These are phyloP conservation scores for Lota lota DNA, from an alignment of 2,113 vertebrate genomes.

Conservation along the genomic window DNA sequence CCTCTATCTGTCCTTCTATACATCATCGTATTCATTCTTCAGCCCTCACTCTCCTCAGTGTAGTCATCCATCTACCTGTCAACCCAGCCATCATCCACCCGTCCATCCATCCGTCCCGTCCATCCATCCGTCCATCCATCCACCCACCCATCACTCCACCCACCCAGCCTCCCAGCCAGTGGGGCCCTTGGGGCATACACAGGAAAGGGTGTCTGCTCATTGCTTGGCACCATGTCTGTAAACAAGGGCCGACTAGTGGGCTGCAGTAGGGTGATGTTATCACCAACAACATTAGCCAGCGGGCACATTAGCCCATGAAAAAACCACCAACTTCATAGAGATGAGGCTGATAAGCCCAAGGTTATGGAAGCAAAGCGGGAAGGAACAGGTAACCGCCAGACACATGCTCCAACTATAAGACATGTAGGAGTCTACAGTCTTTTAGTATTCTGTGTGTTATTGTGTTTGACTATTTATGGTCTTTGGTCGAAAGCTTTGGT, in stretches of 20 bases:
- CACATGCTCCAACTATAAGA: too few relatives aligned
- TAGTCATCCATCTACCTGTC: too few relatives aligned
- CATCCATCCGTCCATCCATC: conserved; percentile 4
- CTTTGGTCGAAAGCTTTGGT: too few relatives aligned
- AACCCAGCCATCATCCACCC: too few relatives aligned
- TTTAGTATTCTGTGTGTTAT: too few relatives aligned
- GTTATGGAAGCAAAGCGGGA: too few relatives aligned
- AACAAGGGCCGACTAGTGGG: conserved; percentile 55
- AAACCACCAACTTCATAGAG: conserved; percentile 37
- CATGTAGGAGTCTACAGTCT: too few relatives aligned
- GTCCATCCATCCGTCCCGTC: neutral
- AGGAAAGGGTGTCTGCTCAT: conserved; percentile 52
- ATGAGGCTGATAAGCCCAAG: conserved; percentile 16
- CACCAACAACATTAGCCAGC: conserved; percentile 43
- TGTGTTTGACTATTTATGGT: too few relatives aligned
- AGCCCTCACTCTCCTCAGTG: too few relatives aligned
- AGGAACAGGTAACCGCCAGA: too few relatives aligned
- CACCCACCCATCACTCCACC: conserved; percentile 14
- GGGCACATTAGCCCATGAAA: conserved; percentile 6
- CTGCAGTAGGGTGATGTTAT: conserved; percentile 53
- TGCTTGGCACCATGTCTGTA: conserved; percentile 43
- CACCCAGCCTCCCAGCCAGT: conserved; percentile 10
- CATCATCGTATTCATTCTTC: too few relatives aligned
- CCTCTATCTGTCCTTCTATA: too few relatives aligned
- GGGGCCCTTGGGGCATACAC: conserved; percentile 37